A percentile compares a stretch with the other conserved stretches of the same genome.
phyloP scores from a whole-genome alignment of 2,113 vertebrate species.

The Rousettus leschenaultii region DNA sequence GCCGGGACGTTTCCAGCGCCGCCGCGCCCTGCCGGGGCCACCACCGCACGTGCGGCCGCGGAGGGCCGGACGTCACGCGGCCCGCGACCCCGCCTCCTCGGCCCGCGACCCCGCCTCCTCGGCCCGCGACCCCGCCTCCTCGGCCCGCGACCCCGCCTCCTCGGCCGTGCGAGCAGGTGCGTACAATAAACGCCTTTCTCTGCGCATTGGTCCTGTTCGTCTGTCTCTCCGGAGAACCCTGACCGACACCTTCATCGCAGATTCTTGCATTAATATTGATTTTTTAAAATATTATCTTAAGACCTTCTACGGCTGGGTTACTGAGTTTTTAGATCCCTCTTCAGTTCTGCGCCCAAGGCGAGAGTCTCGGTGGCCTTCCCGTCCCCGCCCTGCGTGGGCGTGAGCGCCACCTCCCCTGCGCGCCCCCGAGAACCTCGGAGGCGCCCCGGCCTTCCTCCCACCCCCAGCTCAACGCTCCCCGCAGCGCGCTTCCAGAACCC shows the following conservation, averaged over 20 bases:
- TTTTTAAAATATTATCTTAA: background rate
- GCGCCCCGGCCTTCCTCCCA: rapidly evolving
- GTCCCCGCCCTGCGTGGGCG: too few relatives aligned
- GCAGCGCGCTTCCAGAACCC: rapidly evolving
- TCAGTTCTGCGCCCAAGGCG: background rate
- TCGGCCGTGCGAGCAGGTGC: background rate
- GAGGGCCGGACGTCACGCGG: too few relatives aligned
- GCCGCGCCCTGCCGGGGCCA: rapidly evolving
- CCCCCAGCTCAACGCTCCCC: background rate
- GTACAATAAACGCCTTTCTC: too few relatives aligned
- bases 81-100: too few relatives aligned
- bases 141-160: too few relatives aligned
- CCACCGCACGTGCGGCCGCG: too few relatives aligned
- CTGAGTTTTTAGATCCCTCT: background rate
- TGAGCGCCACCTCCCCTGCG: background rate
- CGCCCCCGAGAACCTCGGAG: background rate
- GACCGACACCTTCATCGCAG: background rate
- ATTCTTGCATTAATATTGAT: background rate
- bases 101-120: too few relatives aligned
- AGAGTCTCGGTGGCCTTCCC: background rate
- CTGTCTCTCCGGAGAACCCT: background rate
- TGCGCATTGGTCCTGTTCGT: background rate
- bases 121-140: too few relatives aligned
- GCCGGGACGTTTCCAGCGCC: background rate
- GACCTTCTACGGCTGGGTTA: background rate